Evolutionary conservation across 2,888 invertebrate species (phyloP).

Genomic region (Apodemia zela): DNA sequence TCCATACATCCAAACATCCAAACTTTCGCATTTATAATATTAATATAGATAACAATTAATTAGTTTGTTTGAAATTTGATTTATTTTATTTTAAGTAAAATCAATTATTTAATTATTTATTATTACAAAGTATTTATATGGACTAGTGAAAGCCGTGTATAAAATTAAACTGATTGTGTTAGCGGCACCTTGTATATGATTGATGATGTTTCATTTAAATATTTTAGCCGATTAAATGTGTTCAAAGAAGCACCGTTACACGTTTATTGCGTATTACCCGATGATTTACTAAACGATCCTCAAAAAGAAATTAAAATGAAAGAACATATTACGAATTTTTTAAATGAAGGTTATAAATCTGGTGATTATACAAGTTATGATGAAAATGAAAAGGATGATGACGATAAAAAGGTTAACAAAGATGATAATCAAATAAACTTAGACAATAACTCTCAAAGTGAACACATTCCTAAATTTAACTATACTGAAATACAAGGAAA

Average conservation of each 20-base stretch:
- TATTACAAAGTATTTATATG: too few relatives aligned
- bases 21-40: too few relatives aligned
- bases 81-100: too few relatives aligned
- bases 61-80: too few relatives aligned
- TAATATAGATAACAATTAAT: too few relatives aligned
- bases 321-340: not conserved
- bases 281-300: constrained; percentile 38
- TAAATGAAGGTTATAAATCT: not conserved
- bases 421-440: not conserved
- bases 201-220: not conserved
- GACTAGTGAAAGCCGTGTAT: too few relatives aligned
- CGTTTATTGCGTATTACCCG: constrained; percentile 47
- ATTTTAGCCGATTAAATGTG: constrained; percentile 44
- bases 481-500: not conserved
- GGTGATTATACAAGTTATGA: not conserved
- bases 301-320: not conserved
- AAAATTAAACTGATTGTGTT: too few relatives aligned
- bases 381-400: not conserved
- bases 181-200: too few relatives aligned
- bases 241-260: constrained; percentile 46
- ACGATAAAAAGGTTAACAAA: not conserved
- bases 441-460: not conserved
- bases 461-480: not conserved
- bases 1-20: too few relatives aligned
- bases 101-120: too few relatives aligned